Evolutionary conservation across 2,888 invertebrate genomes (phyloP).

Genomic region (Phengaris alcon): DNA sequence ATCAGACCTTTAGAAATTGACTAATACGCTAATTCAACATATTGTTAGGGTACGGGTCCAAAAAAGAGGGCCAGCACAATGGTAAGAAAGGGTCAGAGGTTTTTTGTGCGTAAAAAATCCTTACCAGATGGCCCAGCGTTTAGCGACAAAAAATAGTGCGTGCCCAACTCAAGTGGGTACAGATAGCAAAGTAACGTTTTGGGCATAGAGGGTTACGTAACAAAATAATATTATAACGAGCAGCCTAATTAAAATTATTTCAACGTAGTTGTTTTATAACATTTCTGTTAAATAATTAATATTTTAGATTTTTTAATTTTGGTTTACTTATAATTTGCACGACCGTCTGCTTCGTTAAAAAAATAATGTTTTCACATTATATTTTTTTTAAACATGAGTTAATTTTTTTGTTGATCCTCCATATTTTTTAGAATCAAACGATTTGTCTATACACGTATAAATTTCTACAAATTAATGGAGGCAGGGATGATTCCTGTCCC

Average conservation of each 20-base stretch:
- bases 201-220: constrained; percentile 4
- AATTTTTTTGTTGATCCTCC: constrained; percentile 50
- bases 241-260: neutral
- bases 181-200: constrained; percentile 45
- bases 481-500: constrained; percentile 63
- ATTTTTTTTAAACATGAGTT: too few species aligned
- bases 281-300: neutral
- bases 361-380: too few species aligned
- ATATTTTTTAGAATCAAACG: constrained; percentile 45
- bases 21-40: constrained; percentile 78
- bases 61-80: constrained; percentile 72
- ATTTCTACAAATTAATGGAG: constrained; percentile 71
- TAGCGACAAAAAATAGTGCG: constrained; percentile 75
- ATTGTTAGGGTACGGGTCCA: constrained; percentile 67
- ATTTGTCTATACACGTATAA: constrained; percentile 68
- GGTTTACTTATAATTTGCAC: too few species aligned
- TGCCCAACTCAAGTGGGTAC: constrained; percentile 66
- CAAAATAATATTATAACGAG: neutral
- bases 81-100: constrained; percentile 78
- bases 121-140: constrained; percentile 76
- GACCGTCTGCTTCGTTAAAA: too few species aligned
- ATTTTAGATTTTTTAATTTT: neutral
- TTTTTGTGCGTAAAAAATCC: constrained; percentile 69
- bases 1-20: constrained; percentile 72
- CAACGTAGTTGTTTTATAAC: too few species aligned